phyloP scores from a whole-genome alignment of 2,888 invertebrate species.

The Agrypnus murinus region DNA sequence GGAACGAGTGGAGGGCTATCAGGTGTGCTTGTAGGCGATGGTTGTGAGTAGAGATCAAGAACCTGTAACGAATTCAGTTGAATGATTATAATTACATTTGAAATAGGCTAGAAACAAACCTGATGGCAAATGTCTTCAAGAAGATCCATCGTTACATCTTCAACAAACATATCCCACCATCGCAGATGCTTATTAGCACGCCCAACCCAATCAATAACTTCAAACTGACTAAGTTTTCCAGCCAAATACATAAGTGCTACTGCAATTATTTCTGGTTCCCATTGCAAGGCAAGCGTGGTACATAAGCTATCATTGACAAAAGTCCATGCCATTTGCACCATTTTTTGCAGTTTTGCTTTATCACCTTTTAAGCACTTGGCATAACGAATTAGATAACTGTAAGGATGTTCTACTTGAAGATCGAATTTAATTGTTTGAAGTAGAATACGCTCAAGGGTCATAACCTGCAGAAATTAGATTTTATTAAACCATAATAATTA shows the following conservation, averaged over 20 bases:
- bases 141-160: slow-evolving; percentile 94
- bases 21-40: slow-evolving; percentile 76
- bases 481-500: no score
- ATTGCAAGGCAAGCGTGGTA: slow-evolving; percentile 96
- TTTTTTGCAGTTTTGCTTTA: slow-evolving; percentile 92
- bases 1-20: slow-evolving; percentile 80
- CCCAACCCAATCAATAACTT: slow-evolving; percentile 94
- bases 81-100: slow-evolving; percentile 49
- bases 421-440: slow-evolving; percentile 99
- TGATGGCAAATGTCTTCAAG: slow-evolving; percentile 98
- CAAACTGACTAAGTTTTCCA: slow-evolving; percentile 96
- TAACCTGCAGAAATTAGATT: slow-evolving; percentile 69
- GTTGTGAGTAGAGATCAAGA: slow-evolving; percentile 91
- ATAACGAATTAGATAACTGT: slow-evolving; percentile 93
- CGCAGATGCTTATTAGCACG: slow-evolving; percentile 83
- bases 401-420: slow-evolving; percentile 97
- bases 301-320: slow-evolving; percentile 99
- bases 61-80: slow-evolving; percentile 69
- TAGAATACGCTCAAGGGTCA: slow-evolving; percentile 96
- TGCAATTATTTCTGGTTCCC: slow-evolving; percentile 99
- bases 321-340: slow-evolving; percentile 99
- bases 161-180: slow-evolving; percentile 99
- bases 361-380: slow-evolving; percentile 96
- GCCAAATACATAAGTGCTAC: slow-evolving; percentile 98
- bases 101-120: no score